A percentile compares a stretch with the other conserved stretches of the same genome.
phyloP scores from a whole-genome alignment of 2,797 vertebrate genomes.

The Muscicapa comitata region DNA sequence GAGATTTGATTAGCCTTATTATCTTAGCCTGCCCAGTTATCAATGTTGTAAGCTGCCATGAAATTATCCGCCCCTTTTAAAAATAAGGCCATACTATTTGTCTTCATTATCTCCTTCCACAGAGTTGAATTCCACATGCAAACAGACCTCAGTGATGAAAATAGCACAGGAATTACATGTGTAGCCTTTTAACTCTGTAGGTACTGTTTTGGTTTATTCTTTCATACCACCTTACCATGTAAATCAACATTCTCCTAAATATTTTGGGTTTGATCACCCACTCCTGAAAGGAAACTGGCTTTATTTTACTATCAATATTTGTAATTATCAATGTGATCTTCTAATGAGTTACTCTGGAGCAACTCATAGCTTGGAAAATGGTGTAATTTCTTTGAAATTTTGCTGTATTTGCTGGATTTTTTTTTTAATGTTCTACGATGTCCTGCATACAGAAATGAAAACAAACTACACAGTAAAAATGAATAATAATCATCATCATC shows the following conservation, averaged over 20 bases:
- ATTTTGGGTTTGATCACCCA: not conserved
- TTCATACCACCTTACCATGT: not conserved
- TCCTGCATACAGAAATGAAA: not conserved
- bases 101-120: constrained; percentile 48
- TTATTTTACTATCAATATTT: not conserved
- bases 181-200: constrained; percentile 39
- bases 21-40: constrained; percentile 55
- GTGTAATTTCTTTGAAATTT: not conserved
- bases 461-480: not conserved
- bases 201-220: not conserved
- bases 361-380: not conserved
- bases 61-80: constrained; percentile 63
- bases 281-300: not conserved
- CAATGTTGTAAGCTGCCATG: constrained; percentile 58
- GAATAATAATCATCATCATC: not conserved
- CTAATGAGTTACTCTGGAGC: not conserved
- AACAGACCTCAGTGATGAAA: constrained; percentile 45
- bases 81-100: constrained; percentile 60
- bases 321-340: not conserved
- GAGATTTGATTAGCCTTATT: constrained; percentile 67
- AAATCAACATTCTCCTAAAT: not conserved
- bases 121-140: constrained; percentile 35
- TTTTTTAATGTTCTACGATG: not conserved
- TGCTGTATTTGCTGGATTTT: not conserved
- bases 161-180: constrained; percentile 10